These are phyloP conservation scores for Tinamus major DNA, from an alignment of 2,797 vertebrate species.

Conservation along the genomic window DNA sequence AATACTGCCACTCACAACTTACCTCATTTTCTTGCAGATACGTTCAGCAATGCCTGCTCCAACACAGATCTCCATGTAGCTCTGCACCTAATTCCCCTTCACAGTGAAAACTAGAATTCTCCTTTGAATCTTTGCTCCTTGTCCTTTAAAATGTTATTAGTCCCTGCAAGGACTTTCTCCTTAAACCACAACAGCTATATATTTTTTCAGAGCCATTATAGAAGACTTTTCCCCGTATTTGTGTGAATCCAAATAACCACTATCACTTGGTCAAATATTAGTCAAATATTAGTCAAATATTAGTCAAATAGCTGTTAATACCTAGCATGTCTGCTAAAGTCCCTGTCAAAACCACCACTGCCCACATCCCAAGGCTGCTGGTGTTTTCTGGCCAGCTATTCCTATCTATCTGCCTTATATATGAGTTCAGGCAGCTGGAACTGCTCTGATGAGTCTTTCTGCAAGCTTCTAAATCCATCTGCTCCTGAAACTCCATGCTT, in stretches of 20 bases:
- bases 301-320: background rate
- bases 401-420: background rate
- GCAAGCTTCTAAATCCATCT: background rate
- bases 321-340: background rate
- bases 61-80: background rate
- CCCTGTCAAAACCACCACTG: background rate
- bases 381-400: background rate
- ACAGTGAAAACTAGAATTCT: background rate
- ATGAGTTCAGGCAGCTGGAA: background rate
- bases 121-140: background rate
- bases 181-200: background rate
- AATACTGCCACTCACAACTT: background rate
- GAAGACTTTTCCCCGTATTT: background rate
- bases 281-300: no score
- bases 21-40: background rate
- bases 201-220: background rate
- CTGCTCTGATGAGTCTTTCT: conserved; percentile 4
- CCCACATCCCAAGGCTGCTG: background rate
- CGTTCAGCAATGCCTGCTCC: background rate
- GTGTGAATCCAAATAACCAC: background rate
- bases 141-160: background rate
- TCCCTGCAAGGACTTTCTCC: background rate
- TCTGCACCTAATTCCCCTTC: background rate
- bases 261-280: background rate
- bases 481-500: background rate